Conservation (phyloP, 2,888 invertebrate species). For the Pristionchus exspectatus region DNA sequence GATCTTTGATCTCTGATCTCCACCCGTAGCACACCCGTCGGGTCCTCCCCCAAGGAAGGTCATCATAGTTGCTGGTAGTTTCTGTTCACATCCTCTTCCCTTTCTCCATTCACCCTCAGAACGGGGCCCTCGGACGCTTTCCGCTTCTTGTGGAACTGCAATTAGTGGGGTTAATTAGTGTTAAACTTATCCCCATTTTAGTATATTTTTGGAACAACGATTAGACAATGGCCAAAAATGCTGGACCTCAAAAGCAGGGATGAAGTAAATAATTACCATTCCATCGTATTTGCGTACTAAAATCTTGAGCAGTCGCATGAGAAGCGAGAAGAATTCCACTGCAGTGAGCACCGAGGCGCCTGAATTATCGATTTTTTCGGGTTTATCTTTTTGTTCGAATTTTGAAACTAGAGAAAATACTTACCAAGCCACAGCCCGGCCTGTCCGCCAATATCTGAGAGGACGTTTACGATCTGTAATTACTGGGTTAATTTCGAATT, state of each 20-base stretch:
- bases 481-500: not conserved
- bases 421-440: constrained; percentile 76
- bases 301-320: constrained; percentile 33
- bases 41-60: not conserved
- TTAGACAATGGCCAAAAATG: not conserved
- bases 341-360: constrained; percentile 48
- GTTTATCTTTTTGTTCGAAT: not conserved
- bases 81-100: constrained; percentile 7
- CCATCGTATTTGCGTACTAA: constrained; percentile 25
- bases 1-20: constrained; percentile 24
- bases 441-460: constrained; percentile 77
- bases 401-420: not conserved
- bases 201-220: not conserved
- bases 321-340: constrained; percentile 33
- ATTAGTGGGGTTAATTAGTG: not conserved
- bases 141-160: constrained; percentile 36
- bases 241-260: not conserved
- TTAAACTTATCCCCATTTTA: no score
- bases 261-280: constrained; percentile 1
- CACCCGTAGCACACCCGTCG: constrained; percentile 3
- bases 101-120: not conserved
- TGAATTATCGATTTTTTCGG: not conserved
- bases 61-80: constrained; percentile 41
- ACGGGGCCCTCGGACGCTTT: constrained; percentile 27
- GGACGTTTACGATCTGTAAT: constrained; percentile 72